Evolutionary conservation across 2,888 invertebrate species (phyloP).

Genomic region (Linnaemya tessellans): DNA sequence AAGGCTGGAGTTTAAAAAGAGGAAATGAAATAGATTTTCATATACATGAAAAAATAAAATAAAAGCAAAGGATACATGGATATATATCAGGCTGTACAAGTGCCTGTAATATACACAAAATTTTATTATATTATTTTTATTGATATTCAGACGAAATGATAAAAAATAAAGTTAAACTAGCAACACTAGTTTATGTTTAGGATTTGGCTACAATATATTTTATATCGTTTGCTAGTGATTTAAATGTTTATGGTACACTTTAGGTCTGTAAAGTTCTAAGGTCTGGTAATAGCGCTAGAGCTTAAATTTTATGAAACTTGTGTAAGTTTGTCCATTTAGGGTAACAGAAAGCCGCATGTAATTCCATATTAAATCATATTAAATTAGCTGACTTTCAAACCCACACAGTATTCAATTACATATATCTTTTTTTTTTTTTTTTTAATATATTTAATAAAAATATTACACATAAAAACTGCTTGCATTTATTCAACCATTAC

Average conservation of each 20-base stretch:
- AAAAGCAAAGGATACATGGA: constrained; percentile 7
- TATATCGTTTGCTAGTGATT: background rate
- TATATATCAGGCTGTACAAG: background rate
- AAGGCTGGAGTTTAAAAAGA: constrained; percentile 10
- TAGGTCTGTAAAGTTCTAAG: background rate
- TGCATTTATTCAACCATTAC: background rate
- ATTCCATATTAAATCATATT: no score
- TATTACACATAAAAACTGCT: background rate
- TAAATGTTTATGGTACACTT: background rate
- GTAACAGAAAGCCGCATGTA: no score
- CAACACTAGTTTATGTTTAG: constrained; percentile 17
- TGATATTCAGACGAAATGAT: background rate
- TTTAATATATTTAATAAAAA: background rate
- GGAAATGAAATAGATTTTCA: constrained; percentile 26
- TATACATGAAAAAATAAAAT: constrained; percentile 34
- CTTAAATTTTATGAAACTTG: background rate
- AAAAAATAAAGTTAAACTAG: background rate
- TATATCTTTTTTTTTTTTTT: background rate
- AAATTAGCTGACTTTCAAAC: background rate
- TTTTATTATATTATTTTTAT: constrained; percentile 13
- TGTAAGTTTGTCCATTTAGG: background rate
- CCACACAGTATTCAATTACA: background rate
- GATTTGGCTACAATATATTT: background rate
- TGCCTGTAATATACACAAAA: background rate
- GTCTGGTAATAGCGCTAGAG: background rate